These are phyloP conservation scores for Pecten maximus DNA, from an alignment of 2,888 invertebrate genomes.

Conservation along the genomic window DNA sequence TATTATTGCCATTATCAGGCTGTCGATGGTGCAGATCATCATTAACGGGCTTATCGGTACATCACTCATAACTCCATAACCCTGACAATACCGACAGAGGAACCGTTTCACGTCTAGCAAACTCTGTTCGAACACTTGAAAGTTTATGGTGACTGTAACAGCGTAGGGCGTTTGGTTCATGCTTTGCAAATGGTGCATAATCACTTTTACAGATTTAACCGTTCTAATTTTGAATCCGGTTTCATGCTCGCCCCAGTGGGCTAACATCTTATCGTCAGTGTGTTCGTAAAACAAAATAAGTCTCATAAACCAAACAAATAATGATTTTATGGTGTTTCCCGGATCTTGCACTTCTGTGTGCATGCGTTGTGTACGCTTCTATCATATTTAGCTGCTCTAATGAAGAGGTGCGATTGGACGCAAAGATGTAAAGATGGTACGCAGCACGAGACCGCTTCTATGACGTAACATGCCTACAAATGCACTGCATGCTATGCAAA, in stretches of 20 bases:
- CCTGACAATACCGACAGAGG: neutral
- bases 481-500: slow-evolving; percentile 3
- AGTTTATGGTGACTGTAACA: slow-evolving; percentile 8
- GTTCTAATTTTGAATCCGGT: slow-evolving; percentile 30
- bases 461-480: slow-evolving; percentile 29
- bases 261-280: neutral
- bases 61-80: neutral
- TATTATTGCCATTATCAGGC: slow-evolving; percentile 11
- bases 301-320: slow-evolving; percentile 12
- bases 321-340: slow-evolving; percentile 5
- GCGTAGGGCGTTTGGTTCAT: slow-evolving; percentile 4
- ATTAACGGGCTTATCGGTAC: neutral
- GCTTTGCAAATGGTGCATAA: slow-evolving; percentile 35
- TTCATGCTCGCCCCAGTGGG: neutral
- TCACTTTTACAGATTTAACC: slow-evolving; percentile 7
- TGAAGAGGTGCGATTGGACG: slow-evolving; percentile 14
- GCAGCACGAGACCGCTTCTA: neutral
- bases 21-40: neutral
- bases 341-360: slow-evolving; percentile 6
- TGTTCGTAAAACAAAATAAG: slow-evolving; percentile 29
- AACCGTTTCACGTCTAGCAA: neutral
- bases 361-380: slow-evolving; percentile 8
- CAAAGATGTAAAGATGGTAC: neutral
- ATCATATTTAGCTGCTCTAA: slow-evolving; percentile 33
- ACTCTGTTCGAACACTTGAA: slow-evolving; percentile 24